Base-by-base conservation (phyloP, 1,140 invertebrate species). In the Galleria mellonella region DNA sequence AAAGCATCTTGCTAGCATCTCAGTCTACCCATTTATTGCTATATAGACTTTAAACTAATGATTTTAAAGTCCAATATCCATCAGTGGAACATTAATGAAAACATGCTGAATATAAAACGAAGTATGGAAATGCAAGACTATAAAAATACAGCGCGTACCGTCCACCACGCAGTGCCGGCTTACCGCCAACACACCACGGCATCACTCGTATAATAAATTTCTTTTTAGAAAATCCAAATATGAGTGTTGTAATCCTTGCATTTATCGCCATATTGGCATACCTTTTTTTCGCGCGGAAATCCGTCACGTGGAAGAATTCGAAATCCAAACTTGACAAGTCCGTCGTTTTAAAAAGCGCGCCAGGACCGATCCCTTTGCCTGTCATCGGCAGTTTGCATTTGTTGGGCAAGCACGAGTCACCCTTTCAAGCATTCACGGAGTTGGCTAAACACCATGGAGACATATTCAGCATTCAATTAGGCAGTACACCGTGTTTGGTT, bases 381-480 rank as follows among this genome's bases (percentile, higher is more conserved):
- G 46, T 95, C 7, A 83, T 94, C 32, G 94, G 94, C 3, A 91
- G 90, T 64, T 78, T 95, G 36, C 90, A 93, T 70, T 84, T 91
- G 15, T 73, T 96, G 14, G 89, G 89, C 1, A 87, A 88, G 32
- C 84, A 89, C 48, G 87, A 89, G 9, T 92, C 90, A 2, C 92
- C 93, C 0, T 94, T 94, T 60, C 87, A 92, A 43, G 91, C 90
- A 1, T 94, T 96, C 60, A 91, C 91, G 0, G 88, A 87, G 3
- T 67, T 96, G 14, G 86, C 91, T 2, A 89, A 90, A 56, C 64
- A 88, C 15, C 95, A 94, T 65, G 95, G 95, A 1, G 90, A 93
- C 41, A 90, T 96, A 30, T 95, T 91, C 72, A 89, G 89, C 31
- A 84, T 96, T 31, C 89, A 88, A 30, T 79, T 97, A 37, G 95